Percentiles rank a stretch among this genome's conserved stretches.
Conservation (phyloP, 2,888 invertebrate species). For the Biston stratarius region DNA sequence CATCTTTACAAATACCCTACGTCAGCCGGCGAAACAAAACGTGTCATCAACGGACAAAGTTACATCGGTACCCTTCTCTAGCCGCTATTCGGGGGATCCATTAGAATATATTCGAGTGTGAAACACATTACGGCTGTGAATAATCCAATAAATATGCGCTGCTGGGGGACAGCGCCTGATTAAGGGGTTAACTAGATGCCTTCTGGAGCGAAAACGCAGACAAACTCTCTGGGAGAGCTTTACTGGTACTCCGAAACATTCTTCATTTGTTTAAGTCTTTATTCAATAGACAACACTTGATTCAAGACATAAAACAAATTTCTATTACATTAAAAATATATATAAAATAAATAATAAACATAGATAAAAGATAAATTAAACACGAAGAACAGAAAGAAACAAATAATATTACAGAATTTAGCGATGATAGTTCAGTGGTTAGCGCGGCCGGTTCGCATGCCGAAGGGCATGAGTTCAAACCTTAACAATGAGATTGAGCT, state of each 20-base stretch:
- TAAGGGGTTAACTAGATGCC: slow-evolving; percentile 48
- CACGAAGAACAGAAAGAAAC: too few species aligned
- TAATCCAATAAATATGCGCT: slow-evolving; percentile 58
- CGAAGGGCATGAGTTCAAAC: too few species aligned
- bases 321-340: too few species aligned
- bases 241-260: not conserved
- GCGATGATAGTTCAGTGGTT: too few species aligned
- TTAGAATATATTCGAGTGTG: slow-evolving; percentile 65
- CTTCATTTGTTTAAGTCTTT: too few species aligned
- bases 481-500: too few species aligned
- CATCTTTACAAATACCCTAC: slow-evolving; percentile 19
- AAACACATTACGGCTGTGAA: slow-evolving; percentile 56
- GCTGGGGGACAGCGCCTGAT: slow-evolving; percentile 47
- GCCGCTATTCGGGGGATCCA: slow-evolving; percentile 44
- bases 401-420: too few species aligned
- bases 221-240: not conserved
- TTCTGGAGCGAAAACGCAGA: slow-evolving; percentile 22
- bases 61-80: slow-evolving; percentile 14
- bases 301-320: too few species aligned
- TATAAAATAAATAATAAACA: too few species aligned
- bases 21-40: slow-evolving; percentile 14
- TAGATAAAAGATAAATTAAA: too few species aligned
- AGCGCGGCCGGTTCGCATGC: too few species aligned
- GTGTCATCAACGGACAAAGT: slow-evolving; percentile 17
- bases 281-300: too few species aligned